A percentile compares a stretch with the other conserved stretches of the same genome.
Evolutionary conservation across 2,797 vertebrate genomes (phyloP).

Genomic region (Dryobates pubescens): DNA sequence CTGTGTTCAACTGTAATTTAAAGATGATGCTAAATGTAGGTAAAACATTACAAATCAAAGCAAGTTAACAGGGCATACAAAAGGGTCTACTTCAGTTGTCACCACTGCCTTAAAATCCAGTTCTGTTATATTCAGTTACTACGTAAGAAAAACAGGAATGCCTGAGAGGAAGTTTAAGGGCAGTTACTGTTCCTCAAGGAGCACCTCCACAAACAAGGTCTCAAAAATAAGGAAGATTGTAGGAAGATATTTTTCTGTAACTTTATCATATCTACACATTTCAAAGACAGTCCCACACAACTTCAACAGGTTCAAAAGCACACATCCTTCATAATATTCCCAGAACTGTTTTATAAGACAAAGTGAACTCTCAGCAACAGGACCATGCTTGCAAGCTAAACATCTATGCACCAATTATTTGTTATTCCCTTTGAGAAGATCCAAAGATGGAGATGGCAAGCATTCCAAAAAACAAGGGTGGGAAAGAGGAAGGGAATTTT

Average conservation of each 20-base stretch:
- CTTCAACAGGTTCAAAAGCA: neutral
- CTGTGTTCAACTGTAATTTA: neutral
- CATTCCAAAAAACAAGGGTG: conserved; percentile 3
- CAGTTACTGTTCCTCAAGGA: conserved; percentile 8
- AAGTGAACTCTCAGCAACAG: conserved; percentile 6
- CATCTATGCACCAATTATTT: neutral
- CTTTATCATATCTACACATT: neutral
- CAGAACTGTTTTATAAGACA: neutral
- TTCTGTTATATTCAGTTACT: neutral
- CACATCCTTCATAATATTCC: neutral
- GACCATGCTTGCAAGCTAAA: conserved; percentile 25
- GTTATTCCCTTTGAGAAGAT: conserved; percentile 28
- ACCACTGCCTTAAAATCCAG: neutral
- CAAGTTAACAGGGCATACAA: neutral
- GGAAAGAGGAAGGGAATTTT: conserved; percentile 45
- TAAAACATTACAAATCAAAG: neutral
- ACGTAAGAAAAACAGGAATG: neutral
- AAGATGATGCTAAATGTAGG: neutral
- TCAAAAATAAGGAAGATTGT: neutral
- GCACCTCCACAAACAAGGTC: neutral
- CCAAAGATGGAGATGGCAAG: neutral
- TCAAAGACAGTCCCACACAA: neutral
- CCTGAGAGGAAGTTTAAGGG: neutral
- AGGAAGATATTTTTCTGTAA: neutral
- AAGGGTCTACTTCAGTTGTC: neutral